Base-by-base conservation (phyloP, 2,888 invertebrate genomes). In the Tribolium freemani region DNA sequence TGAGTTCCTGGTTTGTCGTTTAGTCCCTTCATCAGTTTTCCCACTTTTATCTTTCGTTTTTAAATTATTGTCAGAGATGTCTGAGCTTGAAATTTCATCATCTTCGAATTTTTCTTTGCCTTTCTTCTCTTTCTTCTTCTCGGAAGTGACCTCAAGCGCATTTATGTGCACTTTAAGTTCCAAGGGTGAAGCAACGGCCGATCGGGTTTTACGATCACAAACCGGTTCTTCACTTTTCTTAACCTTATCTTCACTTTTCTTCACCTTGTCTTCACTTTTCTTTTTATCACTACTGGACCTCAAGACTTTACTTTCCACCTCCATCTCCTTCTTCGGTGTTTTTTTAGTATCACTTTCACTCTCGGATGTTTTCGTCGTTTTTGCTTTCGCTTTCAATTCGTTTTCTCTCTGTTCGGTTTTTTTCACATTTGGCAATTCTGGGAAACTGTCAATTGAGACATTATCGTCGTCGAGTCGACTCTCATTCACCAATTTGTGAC, bases 401-500 rank as follows among this genome's bases (percentile, higher is more conserved):
- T 85, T 89, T 78, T 91, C 91, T 77, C 89, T 86, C 83, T 90
- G 90, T 78, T 90, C 89, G 64, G 88, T 90, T 84, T 89, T 89
- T 67, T 90, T 89, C 0, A 90, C 90, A 80, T 91, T 91, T 2
- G 92, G 92, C 45, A 92, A 84, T 79, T 92, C 92, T 0, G 91
- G 91, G 83, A 91, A 92, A 83, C 92, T 92, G 77, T 90, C 91
- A 20, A 91, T 84, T 0, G 92, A 92, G 8, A 89, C 81, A 79
- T 90, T 90, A 79, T 91, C 92, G 79, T 91, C 91, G 75, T 90
- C 90, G 20, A 90, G 88, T 70, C 90, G 89, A 58, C 90, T 90
- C 21, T 90, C 90, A 76, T 90, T 88, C 13, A 91, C 90, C 60
- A 93, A 86, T 82, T 92, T 92, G 77, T 92, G 90, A 2, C 92